Percentiles rank a stretch among this genome's conserved stretches.
phyloP scores from a whole-genome alignment of 2,888 invertebrate genomes.

The Ligdia adustata region DNA sequence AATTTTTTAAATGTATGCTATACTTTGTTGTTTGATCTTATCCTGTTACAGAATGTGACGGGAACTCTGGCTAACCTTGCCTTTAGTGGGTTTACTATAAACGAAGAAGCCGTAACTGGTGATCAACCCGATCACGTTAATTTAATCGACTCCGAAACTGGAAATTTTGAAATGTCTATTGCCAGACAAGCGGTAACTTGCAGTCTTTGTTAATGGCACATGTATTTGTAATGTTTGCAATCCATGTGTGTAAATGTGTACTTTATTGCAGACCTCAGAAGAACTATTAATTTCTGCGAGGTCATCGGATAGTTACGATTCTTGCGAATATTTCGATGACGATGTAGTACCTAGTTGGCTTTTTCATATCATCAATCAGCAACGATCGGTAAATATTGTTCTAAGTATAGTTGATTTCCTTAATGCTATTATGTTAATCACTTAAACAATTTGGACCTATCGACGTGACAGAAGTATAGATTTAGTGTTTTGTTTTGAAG shows the following conservation, averaged over 20 bases:
- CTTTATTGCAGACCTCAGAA: slow-evolving; percentile 62
- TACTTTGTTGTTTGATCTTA: no score
- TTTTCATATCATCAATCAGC: slow-evolving; percentile 66
- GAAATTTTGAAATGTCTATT: slow-evolving; percentile 52
- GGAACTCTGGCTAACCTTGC: slow-evolving; percentile 57
- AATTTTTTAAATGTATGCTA: no score
- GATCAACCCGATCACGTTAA: slow-evolving; percentile 62
- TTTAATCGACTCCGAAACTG: slow-evolving; percentile 68
- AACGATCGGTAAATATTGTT: slow-evolving; percentile 56
- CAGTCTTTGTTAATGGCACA: neutral
- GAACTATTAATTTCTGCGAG: slow-evolving; percentile 67
- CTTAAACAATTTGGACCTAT: no score
- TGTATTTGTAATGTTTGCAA: no score
- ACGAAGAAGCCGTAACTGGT: slow-evolving; percentile 50
- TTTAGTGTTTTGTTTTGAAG: no score
- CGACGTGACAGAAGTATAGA: no score
- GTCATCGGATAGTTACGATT: slow-evolving; percentile 65
- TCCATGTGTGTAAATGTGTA: neutral
- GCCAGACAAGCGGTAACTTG: slow-evolving; percentile 58
- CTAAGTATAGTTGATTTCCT: no score
- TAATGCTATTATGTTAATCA: no score
- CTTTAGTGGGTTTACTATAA: slow-evolving; percentile 71
- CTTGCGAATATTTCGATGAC: slow-evolving; percentile 66
- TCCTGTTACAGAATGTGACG: slow-evolving; percentile 48
- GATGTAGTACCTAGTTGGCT: slow-evolving; percentile 70